Conservation (phyloP, 2,888 invertebrate species). For the Drosophila antonietae region DNA sequence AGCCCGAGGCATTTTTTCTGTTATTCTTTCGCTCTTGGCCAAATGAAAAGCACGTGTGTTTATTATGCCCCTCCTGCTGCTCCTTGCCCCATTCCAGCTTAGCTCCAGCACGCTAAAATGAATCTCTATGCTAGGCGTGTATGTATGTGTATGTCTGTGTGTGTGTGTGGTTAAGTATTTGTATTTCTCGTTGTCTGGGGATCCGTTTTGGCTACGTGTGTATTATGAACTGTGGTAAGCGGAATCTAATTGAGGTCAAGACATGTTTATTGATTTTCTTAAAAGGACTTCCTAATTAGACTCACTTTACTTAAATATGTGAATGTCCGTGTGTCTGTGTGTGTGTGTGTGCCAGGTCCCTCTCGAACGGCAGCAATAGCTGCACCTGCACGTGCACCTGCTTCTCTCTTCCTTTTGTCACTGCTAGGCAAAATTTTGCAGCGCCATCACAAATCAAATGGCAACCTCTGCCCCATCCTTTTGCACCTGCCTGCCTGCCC, state of each 20-base stretch:
- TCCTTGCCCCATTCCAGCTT: neutral
- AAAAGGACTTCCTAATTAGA: conserved; percentile 81
- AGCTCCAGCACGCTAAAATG: conserved; percentile 34
- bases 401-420: conserved; percentile 29
- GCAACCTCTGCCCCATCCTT: conserved; percentile 18
- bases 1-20: conserved; percentile 5
- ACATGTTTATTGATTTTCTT: conserved; percentile 82
- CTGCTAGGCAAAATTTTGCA: conserved; percentile 53
- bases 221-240: conserved; percentile 80
- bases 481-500: neutral
- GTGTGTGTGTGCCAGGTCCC: conserved; percentile 2
- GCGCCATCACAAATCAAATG: conserved; percentile 65
- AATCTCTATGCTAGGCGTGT: conserved; percentile 37
- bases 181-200: conserved; percentile 69
- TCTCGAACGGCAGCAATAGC: conserved; percentile 10
- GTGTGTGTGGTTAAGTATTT: conserved; percentile 46
- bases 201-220: conserved; percentile 55
- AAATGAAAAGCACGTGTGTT: conserved; percentile 76
- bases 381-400: conserved; percentile 9
- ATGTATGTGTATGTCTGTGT: conserved; percentile 33
- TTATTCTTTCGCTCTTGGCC: conserved; percentile 46
- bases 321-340: conserved; percentile 4
- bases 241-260: conserved; percentile 82
- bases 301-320: conserved; percentile 67
- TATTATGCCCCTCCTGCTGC: conserved; percentile 1